These are phyloP conservation scores for Hyla sarda DNA, from an alignment of 2,113 vertebrate genomes.

Conservation along the genomic window DNA sequence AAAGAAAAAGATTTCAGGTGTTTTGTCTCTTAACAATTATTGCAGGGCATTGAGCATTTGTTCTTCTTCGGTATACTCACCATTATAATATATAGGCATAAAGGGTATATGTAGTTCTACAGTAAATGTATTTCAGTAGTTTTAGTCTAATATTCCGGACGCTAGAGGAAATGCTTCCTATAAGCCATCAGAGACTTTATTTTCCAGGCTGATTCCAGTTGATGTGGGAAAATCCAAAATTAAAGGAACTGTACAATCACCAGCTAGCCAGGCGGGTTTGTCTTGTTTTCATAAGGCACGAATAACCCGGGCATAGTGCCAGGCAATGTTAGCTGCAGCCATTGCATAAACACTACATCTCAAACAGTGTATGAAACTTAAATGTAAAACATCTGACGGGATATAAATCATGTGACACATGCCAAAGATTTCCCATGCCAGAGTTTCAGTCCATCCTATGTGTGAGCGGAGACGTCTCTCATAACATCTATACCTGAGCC, in stretches of 20 bases:
- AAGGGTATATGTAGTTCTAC: not conserved
- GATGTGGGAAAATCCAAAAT: constrained; percentile 50
- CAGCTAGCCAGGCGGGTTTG: constrained; percentile 13
- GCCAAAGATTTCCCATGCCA: constrained; percentile 23
- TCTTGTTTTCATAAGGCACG: constrained; percentile 41
- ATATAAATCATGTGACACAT: constrained; percentile 32
- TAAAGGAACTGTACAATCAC: constrained; percentile 31
- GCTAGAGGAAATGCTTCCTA: not conserved
- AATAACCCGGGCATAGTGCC: constrained; percentile 39
- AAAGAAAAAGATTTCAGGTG: too few species aligned
- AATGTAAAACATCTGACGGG: not conserved
- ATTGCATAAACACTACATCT: constrained; percentile 27
- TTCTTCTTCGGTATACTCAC: too few species aligned
- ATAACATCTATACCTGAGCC: not conserved
- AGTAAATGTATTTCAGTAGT: not conserved
- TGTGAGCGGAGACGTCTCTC: not conserved
- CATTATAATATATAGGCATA: not conserved
- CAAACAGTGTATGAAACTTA: constrained; percentile 4
- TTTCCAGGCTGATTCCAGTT: not conserved
- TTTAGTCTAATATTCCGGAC: not conserved
- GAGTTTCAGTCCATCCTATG: constrained; percentile 17
- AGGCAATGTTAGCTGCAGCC: constrained; percentile 25
- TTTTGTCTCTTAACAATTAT: too few species aligned
- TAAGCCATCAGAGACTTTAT: not conserved
- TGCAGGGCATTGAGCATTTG: too few species aligned